Evolutionary conservation across 1,140 invertebrate species (phyloP).

Genomic region (Pomacea maculata): DNA sequence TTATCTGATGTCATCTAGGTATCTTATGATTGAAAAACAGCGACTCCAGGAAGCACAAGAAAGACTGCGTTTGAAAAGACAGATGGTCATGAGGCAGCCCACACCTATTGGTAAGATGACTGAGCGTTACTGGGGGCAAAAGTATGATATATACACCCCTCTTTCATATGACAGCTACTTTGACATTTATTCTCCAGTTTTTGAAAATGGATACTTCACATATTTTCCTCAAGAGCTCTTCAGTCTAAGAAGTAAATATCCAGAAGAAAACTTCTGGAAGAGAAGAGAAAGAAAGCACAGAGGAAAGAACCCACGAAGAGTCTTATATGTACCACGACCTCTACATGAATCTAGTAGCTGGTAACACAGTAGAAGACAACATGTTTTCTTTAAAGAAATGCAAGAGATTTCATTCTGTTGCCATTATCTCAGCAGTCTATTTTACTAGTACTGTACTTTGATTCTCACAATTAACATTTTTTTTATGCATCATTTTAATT

Average conservation of each 20-base stretch:
- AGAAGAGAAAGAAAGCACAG: neutral
- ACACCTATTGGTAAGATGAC: slow-evolving; percentile 41
- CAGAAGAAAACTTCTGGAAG: neutral
- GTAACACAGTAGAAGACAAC: slow-evolving; percentile 1
- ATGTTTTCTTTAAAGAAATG: neutral
- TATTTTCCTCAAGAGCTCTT: slow-evolving; percentile 10
- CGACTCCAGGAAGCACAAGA: slow-evolving; percentile 44
- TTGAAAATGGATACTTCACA: slow-evolving; percentile 6
- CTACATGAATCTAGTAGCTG: slow-evolving; percentile 13
- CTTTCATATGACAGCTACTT: slow-evolving; percentile 16
- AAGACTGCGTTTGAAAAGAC: slow-evolving; percentile 33
- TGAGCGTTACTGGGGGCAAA: slow-evolving; percentile 18
- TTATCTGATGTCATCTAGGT: slow-evolving; percentile 27
- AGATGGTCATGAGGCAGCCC: slow-evolving; percentile 22
- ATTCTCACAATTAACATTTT: too few species aligned
- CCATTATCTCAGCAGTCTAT: too few species aligned
- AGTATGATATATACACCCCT: slow-evolving; percentile 31
- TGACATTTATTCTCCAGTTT: slow-evolving; percentile 21
- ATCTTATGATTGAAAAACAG: slow-evolving; percentile 37
- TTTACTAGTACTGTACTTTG: too few species aligned
- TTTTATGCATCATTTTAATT: too few species aligned
- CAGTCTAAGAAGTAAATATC: neutral
- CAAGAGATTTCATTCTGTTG: too few species aligned
- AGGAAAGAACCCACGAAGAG: neutral
- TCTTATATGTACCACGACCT: slow-evolving; percentile 1